A percentile compares a stretch with the other conserved stretches of the same genome.
These are phyloP conservation scores for Notothenia coriiceps DNA, from an alignment of 2,113 vertebrate genomes.

Conservation along the genomic window DNA sequence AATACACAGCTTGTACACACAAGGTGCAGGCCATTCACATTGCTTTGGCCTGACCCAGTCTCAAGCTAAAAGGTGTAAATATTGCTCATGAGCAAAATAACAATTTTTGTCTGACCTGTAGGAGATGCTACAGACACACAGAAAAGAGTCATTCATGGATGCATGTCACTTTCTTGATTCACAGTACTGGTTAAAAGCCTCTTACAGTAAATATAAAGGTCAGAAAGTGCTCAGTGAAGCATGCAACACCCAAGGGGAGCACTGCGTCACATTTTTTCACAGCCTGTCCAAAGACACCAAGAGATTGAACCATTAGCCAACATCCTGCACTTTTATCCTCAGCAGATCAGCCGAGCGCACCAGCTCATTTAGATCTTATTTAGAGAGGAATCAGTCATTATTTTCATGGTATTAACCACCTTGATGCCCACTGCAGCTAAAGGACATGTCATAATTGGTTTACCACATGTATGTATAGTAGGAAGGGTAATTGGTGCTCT, in stretches of 20 bases:
- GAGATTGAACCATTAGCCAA: constrained; percentile 35
- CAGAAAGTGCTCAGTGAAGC: constrained; percentile 40
- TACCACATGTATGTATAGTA: constrained; percentile 38
- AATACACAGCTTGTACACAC: constrained; percentile 73
- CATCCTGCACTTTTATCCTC: constrained; percentile 28
- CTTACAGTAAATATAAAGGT: constrained; percentile 53
- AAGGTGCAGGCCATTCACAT: constrained; percentile 53
- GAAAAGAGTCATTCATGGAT: not conserved
- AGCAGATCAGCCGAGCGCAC: constrained; percentile 37
- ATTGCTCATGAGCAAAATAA: constrained; percentile 34
- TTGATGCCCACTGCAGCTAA: constrained; percentile 58
- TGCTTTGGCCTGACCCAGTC: constrained; percentile 44
- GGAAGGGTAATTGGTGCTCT: constrained; percentile 29
- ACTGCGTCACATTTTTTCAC: constrained; percentile 31
- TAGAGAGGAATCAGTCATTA: constrained; percentile 48
- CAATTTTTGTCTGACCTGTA: constrained; percentile 12
- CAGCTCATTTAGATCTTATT: constrained; percentile 63
- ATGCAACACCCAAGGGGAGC: constrained; percentile 31
- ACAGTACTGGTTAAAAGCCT: constrained; percentile 24
- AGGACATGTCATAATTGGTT: constrained; percentile 65
- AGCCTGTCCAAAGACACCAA: constrained; percentile 26
- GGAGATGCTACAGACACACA: not conserved
- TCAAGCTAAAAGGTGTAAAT: constrained; percentile 32
- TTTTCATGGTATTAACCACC: constrained; percentile 22
- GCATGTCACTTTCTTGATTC: constrained; percentile 31